Base-by-base conservation (phyloP, 2,113 vertebrate genomes). In the Spheniscus mendiculus region DNA sequence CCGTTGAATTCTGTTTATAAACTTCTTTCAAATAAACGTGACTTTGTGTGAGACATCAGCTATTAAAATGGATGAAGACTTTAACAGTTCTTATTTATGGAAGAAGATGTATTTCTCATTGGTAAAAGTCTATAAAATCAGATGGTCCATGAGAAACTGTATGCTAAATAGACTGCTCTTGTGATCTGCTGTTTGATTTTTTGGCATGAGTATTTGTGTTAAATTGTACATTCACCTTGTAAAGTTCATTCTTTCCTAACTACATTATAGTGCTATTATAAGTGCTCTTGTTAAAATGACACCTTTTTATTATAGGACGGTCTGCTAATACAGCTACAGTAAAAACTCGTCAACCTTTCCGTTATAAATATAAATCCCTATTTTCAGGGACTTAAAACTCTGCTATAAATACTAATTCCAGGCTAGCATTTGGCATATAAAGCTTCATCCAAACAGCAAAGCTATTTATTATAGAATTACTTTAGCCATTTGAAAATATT, bases 181-280 rank as follows among this genome's bases (percentile, higher is more conserved):
- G 44, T 55, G 50, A 92, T 80, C 25, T 50, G 11, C 34, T 70
- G 6, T 83, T 93, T 65, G 45, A 81, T 70, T 63, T 95, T 82
- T 90, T 88, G 63, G 50, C 63, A 32, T 52, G n/a, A 72, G 34
- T 53, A 83, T 95, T 88, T 83, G 36, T 87, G 30, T 87, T 71
- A 94, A 91, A 71, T 84, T 93, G 44, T 84, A 82, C 21, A 65
- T 83, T 94, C 81, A 85, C 87, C 89, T 95, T 69, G 12, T 88
- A 87, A 95, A 94, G 38, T 77, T 93, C 59, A 74, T 95, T 96
- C 66, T 94, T 97, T 94, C 74, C 71, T 88, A 94, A 88, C 50
- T 92, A 70, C 32, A 83, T 95, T 96, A 93, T 52, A 59, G 25
- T 77, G 27, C 27, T 84, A 79, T 91, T 86, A 52, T 78, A 95